phyloP scores from a whole-genome alignment of 1,140 invertebrate species.

The Anastrepha obliqua region DNA sequence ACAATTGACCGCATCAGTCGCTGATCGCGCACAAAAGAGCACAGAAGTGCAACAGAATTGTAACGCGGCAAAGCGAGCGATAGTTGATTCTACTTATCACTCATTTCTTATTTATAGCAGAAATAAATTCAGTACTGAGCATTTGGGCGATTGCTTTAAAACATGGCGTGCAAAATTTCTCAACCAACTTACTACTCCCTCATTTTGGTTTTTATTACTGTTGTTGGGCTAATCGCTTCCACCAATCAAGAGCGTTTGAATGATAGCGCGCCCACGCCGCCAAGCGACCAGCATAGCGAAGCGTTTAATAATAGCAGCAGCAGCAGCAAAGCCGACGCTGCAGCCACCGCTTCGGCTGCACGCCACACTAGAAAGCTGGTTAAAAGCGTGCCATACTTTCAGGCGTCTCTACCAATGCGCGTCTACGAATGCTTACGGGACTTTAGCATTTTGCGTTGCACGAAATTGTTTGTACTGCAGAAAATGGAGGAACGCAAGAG shows the following conservation, averaged over 20 bases:
- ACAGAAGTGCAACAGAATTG: constrained; percentile 26
- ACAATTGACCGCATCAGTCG: constrained; percentile 29
- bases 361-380: background rate
- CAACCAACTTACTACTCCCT: background rate
- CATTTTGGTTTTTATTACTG: background rate
- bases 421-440: constrained; percentile 69
- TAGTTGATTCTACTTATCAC: background rate
- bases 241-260: constrained; percentile 48
- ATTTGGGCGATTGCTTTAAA: background rate
- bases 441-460: constrained; percentile 68
- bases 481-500: constrained; percentile 68
- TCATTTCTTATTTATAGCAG: background rate
- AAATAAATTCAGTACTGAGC: background rate
- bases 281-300: background rate
- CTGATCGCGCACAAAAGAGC: constrained; percentile 16
- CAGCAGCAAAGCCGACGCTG: background rate
- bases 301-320: constrained; percentile 35
- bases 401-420: constrained; percentile 70
- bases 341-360: background rate
- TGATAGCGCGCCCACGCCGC: background rate
- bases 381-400: constrained; percentile 66
- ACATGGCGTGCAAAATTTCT: background rate
- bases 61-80: background rate
- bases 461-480: constrained; percentile 71
- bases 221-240: constrained; percentile 48